Evolutionary conservation across 2,113 vertebrate genomes (phyloP), one percentile per base, ranked within the genome.

Genomic region (Hippocampus guttulatus): DNA sequence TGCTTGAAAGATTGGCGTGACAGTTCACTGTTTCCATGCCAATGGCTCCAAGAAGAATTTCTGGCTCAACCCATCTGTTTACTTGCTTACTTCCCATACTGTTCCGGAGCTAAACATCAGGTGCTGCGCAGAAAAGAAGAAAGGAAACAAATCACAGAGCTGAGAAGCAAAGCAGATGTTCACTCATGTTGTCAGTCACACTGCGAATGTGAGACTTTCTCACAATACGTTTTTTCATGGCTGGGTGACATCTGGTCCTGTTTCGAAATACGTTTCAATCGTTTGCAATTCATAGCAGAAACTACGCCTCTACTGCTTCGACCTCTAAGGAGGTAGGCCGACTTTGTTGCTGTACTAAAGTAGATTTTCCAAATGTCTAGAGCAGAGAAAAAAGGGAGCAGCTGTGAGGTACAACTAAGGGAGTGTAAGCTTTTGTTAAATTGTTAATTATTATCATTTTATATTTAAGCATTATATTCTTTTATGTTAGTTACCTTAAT

Each of bases 151-250:
- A 86, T 84, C 68, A 75, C 74, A 69, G 85, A 81, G 16, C 69
- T 8, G 41, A 52, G 76, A 21, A 65, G 8, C 64, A 71, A 78
- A 60, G 74, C 88, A 90, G 85, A 78, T 88, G 86, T 87, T 41
- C 8, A 1, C 64, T 63, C 15, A 75, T 73, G 80, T 70, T 77
- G 33, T 81, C 78, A 77, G 81, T 68, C 65, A 67, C 1, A 5
- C 20, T 27, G 16, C 16, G 18, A 1, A 0, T 62, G 33, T 51
- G 84, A 74, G 76, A 83, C 68, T 52, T 49, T 74, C 60, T 58
- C 51, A 20, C 40, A 45, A 18, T 47, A 40, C 21, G 8, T 6
- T n/a, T 63, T 64, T 60, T 7, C 25, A 61, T 18, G 41, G 67
- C 20, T 73, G 20, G 20, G 14, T 33, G 21, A 67, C 63, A 65